Evolutionary conservation across 2,113 vertebrate species (phyloP).

Genomic region (Carassius gibelio): DNA sequence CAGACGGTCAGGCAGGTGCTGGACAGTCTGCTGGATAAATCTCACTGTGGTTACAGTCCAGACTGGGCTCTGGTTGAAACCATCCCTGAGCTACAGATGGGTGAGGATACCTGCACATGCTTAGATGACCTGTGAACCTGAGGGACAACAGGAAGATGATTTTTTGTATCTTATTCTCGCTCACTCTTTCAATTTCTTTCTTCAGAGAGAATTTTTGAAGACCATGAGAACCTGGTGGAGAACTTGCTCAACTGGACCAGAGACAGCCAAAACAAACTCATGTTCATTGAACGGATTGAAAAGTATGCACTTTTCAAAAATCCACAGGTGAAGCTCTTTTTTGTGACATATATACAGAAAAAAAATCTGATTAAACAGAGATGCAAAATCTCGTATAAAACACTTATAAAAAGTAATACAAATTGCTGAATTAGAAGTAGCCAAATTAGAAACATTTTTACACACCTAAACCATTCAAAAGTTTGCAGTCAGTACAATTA

Average conservation of each 20-base stretch:
- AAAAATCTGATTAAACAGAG: not conserved
- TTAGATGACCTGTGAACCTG: not conserved
- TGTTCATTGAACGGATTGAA: constrained; percentile 78
- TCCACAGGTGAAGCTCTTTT: constrained; percentile 83
- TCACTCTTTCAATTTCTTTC: constrained; percentile 33
- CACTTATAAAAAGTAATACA: too few relatives aligned
- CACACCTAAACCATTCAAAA: not conserved
- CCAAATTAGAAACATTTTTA: too few relatives aligned
- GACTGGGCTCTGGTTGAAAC: constrained; percentile 98
- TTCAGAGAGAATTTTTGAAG: constrained; percentile 95
- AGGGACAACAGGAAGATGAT: not conserved
- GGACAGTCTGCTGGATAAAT: constrained; percentile 96
- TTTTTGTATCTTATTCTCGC: not conserved
- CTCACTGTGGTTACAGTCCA: constrained; percentile 93
- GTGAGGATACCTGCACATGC: constrained; percentile 71
- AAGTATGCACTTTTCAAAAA: constrained; percentile 93
- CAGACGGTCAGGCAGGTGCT: constrained; percentile 96
- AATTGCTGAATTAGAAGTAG: too few relatives aligned
- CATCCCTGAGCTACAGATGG: constrained; percentile 95
- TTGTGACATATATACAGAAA: not conserved
- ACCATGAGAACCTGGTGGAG: constrained; percentile 98
- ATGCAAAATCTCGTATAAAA: not conserved
- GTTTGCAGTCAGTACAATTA: too few relatives aligned
- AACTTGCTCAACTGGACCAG: constrained; percentile 98
- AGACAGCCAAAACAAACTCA: constrained; percentile 97